phyloP scores from a whole-genome alignment of 2,888 invertebrate species.

The Exephanes ischioxanthus region DNA sequence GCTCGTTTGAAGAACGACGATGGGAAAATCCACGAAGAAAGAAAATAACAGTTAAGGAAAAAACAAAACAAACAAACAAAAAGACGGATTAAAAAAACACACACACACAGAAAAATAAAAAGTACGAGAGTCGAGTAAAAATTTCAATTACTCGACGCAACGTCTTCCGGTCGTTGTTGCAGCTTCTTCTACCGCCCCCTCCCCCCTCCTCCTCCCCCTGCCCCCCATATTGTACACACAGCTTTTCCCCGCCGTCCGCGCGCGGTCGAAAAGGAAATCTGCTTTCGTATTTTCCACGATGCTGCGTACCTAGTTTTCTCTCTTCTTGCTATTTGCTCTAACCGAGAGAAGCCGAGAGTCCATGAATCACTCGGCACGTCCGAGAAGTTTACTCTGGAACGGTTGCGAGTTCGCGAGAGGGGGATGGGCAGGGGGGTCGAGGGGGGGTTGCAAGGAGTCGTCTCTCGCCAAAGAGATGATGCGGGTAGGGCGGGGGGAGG shows the following conservation, averaged over 20 bases:
- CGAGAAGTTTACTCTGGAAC: constrained; percentile 65
- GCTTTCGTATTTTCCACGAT: constrained; percentile 66
- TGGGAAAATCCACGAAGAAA: constrained; percentile 13
- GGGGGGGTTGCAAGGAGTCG: background rate
- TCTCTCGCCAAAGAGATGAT: constrained; percentile 2
- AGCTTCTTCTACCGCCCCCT: constrained; percentile 49
- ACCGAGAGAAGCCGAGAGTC: constrained; percentile 57
- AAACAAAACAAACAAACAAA: constrained; percentile 16
- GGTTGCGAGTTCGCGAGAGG: constrained; percentile 33
- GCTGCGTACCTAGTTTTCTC: constrained; percentile 57
- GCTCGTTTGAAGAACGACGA: constrained; percentile 41
- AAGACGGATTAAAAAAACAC: background rate
- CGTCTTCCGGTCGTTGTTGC: constrained; percentile 60
- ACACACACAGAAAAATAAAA: constrained; percentile 13
- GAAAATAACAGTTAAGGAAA: constrained; percentile 29
- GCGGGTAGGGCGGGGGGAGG: background rate
- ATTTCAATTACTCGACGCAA: constrained; percentile 67
- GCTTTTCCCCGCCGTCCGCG: background rate
- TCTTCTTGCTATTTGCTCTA: constrained; percentile 58
- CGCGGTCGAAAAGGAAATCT: constrained; percentile 62
- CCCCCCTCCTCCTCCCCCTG: constrained; percentile 8
- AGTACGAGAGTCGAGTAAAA: constrained; percentile 51
- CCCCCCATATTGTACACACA: constrained; percentile 21
- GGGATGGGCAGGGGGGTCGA: background rate
- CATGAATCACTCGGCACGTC: constrained; percentile 69